Base-by-base conservation (phyloP, 2,113 vertebrate genomes). In the Eulemur rufifrons region DNA sequence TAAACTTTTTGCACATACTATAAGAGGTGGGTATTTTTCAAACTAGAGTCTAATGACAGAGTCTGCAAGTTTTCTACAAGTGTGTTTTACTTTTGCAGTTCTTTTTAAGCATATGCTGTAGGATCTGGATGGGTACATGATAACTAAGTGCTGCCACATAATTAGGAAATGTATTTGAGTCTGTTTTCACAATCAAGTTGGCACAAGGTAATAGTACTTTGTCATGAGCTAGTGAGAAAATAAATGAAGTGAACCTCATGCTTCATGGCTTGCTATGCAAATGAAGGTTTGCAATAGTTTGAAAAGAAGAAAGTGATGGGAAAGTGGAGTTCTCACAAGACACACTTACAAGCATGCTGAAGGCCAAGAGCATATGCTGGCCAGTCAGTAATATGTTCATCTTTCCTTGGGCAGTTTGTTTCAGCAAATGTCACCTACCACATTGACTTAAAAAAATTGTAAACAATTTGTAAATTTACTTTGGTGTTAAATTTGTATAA, bases 31-130 rank as follows among this genome's bases (percentile, higher is more conserved):
- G 52, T 78, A 34, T 45, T 77, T 78, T 85, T 63, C 42, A 78
- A 77, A 69, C n/a, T 32, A 27, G 54, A 81, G 59, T 80, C 73
- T 71, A 45, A 86, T 64, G 69, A 84, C 37, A 84, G 56, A 50
- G 52, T 80, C 64, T 82, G 34, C 14, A 23, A 74, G 25, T 47
- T 89, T 96, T 84, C 63, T 61, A 68, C 47, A 92, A 77, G 45
- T 64, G 34, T 69, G 42, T 92, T 88, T 89, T 84, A 83, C 69
- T 89, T 85, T 83, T 56, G 3, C 20, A 7, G 84, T 84, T 45
- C 78, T 85, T 96, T 89, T 95, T 81, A 90, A 89, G 47, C 86
- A 89, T 85, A 80, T 85, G 39, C 80, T 86, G 71, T 32, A 88
- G 39, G 84, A 50, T 50, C 32, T 66, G 39, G 20, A 61, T 89